Percentiles rank a stretch among this genome's conserved stretches.
phyloP scores from a whole-genome alignment of 2,888 invertebrate genomes.

The Orchestes rusci region DNA sequence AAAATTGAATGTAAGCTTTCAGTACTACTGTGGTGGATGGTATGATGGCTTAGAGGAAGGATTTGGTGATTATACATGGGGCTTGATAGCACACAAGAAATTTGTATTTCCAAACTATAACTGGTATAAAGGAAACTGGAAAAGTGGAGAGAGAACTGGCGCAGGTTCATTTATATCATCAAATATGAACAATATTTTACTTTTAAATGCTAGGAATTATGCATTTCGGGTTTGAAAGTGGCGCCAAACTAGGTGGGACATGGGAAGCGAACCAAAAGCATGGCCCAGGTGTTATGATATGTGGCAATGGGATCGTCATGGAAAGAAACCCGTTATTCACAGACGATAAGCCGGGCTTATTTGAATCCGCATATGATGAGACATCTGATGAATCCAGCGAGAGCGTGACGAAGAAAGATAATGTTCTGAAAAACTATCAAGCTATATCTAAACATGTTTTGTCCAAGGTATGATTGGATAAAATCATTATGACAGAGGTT shows the following conservation, averaged over 20 bases:
- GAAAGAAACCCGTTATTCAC: constrained; percentile 47
- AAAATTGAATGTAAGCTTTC: constrained; percentile 16
- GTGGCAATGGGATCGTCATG: constrained; percentile 50
- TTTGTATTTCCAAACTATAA: constrained; percentile 50
- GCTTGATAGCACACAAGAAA: constrained; percentile 46
- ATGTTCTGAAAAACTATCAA: constrained; percentile 1
- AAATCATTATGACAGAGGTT: too few relatives aligned
- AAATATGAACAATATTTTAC: not conserved
- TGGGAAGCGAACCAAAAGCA: constrained; percentile 52
- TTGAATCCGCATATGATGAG: too few relatives aligned
- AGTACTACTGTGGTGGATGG: constrained; percentile 57
- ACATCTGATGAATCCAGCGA: too few relatives aligned
- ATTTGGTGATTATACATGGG: constrained; percentile 55
- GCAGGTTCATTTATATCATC: constrained; percentile 23
- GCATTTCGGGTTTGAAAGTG: constrained; percentile 49
- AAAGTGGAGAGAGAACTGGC: constrained; percentile 40
- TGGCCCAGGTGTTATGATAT: constrained; percentile 49
- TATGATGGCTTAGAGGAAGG: constrained; percentile 51
- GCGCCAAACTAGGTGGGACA: constrained; percentile 50
- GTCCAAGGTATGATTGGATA: too few relatives aligned
- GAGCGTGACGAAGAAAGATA: constrained; percentile 2
- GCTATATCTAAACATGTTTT: constrained; percentile 13
- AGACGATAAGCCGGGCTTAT: constrained; percentile 49
- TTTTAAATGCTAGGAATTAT: constrained; percentile 35
- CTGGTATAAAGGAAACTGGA: constrained; percentile 51